Conservation (phyloP, 2,888 invertebrate species). For the Selenia dentaria region DNA sequence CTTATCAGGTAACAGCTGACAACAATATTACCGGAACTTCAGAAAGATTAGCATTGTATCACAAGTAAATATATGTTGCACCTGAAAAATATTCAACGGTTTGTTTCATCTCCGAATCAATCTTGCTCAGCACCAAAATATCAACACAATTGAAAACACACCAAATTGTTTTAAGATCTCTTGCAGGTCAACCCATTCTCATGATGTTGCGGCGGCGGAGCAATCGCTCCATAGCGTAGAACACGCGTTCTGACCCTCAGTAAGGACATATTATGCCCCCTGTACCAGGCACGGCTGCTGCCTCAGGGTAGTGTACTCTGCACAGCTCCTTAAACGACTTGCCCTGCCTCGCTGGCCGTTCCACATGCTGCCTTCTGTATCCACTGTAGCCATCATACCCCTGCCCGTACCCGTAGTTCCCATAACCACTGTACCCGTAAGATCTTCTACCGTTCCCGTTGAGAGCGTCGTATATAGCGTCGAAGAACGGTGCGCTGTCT, state of each 20-base stretch:
- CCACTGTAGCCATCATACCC: constrained; percentile 5
- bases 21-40: background rate
- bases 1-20: constrained; percentile 1
- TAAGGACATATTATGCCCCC: constrained; percentile 87
- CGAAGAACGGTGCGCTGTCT: constrained; percentile 72
- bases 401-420: constrained; percentile 36
- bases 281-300: constrained; percentile 76
- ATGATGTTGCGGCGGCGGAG: constrained; percentile 78
- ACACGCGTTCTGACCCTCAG: constrained; percentile 83
- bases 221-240: constrained; percentile 81
- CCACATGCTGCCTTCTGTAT: constrained; percentile 26
- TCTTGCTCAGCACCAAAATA: no score
- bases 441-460: constrained; percentile 68
- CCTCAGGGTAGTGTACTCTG: constrained; percentile 86
- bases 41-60: background rate
- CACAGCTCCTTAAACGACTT: constrained; percentile 89
- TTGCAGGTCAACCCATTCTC: constrained; percentile 74
- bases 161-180: background rate
- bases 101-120: no score
- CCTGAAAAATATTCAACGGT: no score
- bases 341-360: constrained; percentile 55
- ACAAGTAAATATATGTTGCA: no score
- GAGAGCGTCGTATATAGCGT: constrained; percentile 74
- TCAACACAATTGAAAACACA: background rate
- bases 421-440: constrained; percentile 59